Evolutionary conservation across 1,140 invertebrate species (phyloP), one percentile per base, ranked within the genome.

Genomic region (Drosophila sucinea): DNA sequence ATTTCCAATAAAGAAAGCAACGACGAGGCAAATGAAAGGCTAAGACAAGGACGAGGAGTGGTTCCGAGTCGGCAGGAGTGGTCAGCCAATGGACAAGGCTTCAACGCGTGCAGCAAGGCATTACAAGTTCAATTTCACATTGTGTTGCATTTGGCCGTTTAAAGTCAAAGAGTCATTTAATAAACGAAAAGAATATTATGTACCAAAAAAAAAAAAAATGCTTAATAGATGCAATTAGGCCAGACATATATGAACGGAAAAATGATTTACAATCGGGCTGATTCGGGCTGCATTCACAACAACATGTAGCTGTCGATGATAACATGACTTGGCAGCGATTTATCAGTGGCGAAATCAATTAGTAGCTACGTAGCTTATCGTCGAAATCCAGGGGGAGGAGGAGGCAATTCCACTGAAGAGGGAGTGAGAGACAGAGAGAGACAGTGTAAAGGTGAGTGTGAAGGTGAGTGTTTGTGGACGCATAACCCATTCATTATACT

Each of bases 331-430:
- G 41, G 41, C 78, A 89, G 63, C 84, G 69, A 89, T 89, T 89
- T 89, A 89, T 89, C 84, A 89, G 84, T 41, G 58, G 73, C 71
- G 60, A 90, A 87, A 89, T 89, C 84, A 89, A 89, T 89, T 89
- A 89, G 85, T 89, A 70, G 66, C 80, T 84, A 78, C 84, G 84
- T 89, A 89, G 74, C 79, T 84, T 89, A 90, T 89, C 84, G 56
- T 23, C 17, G 23, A 4, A 10, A 38, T 25, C 32, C 57, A 38
- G 33, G 62, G 38, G 4, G 7, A 11, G 41, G 5, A 8, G 25
- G 10, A 47, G 23, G 44, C 7, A 1, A 35, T 35, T 17, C 17
- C 17, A 17, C 17, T 17, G 17, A 17, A 17, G 44, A 17, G 6
- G 44, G 6, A 27, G 44, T 6, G 8, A 8, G 25, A 51, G 7